Percentiles rank a stretch among this genome's conserved stretches.
Conservation (phyloP, 1,140 invertebrate genomes). For the Phthorimaea operculella region DNA sequence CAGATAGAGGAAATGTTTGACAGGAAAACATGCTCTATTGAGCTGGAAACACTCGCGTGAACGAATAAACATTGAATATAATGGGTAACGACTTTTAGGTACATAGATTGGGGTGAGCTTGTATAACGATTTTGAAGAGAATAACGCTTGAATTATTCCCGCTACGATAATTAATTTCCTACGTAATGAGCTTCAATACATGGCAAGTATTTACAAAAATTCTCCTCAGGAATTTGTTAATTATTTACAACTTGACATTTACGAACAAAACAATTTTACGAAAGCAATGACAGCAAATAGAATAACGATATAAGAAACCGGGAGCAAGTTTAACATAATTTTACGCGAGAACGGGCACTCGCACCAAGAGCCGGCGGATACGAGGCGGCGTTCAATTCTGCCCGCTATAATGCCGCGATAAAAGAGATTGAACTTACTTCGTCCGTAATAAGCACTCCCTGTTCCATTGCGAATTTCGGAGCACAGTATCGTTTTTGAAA, state of each 20-base stretch:
- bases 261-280: too few relatives aligned
- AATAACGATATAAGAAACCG: slow-evolving; percentile 38
- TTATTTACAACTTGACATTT: too few relatives aligned
- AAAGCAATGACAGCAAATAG: neutral
- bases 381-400: slow-evolving; percentile 44
- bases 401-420: slow-evolving; percentile 52
- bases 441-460: slow-evolving; percentile 47
- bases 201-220: too few relatives aligned
- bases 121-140: too few relatives aligned
- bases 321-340: slow-evolving; percentile 59
- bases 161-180: too few relatives aligned
- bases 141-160: too few relatives aligned
- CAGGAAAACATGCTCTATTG: neutral
- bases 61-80: slow-evolving; percentile 1
- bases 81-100: neutral
- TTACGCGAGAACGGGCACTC: slow-evolving; percentile 46
- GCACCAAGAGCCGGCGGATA: slow-evolving; percentile 37
- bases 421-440: slow-evolving; percentile 61
- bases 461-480: slow-evolving; percentile 31
- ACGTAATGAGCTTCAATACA: too few relatives aligned
- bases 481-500: slow-evolving; percentile 35
- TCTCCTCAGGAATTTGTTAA: too few relatives aligned
- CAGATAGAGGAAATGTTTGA: neutral
- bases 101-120: too few relatives aligned
- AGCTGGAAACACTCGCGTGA: neutral